Conservation (phyloP, 2,113 vertebrate genomes). For the Penelope pileata region DNA sequence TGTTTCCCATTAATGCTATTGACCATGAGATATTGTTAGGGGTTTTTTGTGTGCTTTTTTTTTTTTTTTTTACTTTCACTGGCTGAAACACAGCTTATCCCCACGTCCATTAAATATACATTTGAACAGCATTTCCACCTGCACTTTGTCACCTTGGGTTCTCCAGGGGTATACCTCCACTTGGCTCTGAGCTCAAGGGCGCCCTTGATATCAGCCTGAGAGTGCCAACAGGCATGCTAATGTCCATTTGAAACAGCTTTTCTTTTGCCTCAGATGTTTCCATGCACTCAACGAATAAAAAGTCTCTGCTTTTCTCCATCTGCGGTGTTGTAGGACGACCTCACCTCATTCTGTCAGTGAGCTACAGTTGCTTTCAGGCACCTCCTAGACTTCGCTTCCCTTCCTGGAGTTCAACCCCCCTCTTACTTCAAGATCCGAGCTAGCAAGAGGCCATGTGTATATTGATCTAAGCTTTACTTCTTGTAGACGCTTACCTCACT, state of each 20-base stretch:
- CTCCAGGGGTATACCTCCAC: slow-evolving; percentile 64
- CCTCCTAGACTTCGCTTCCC: slow-evolving; percentile 25
- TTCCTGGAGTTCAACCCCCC: background rate
- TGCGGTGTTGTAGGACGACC: slow-evolving; percentile 29
- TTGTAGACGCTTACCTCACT: background rate
- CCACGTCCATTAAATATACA: slow-evolving; percentile 72
- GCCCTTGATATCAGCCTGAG: slow-evolving; percentile 66
- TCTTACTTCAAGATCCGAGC: background rate
- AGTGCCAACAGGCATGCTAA: slow-evolving; percentile 65
- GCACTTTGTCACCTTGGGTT: slow-evolving; percentile 63
- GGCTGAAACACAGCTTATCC: slow-evolving; percentile 42
- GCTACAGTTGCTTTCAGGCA: slow-evolving; percentile 37
- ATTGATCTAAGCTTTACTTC: background rate
- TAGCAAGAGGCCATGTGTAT: background rate
- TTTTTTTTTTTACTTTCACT: background rate
- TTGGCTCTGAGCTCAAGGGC: slow-evolving; percentile 68
- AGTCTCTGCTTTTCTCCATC: background rate
- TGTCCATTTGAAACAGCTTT: slow-evolving; percentile 68
- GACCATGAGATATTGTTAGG: background rate
- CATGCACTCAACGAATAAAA: slow-evolving; percentile 60
- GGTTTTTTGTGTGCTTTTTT: background rate
- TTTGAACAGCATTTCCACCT: slow-evolving; percentile 70
- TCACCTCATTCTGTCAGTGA: slow-evolving; percentile 64
- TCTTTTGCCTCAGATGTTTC: slow-evolving; percentile 57
- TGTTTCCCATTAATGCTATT: slow-evolving; percentile 25